These are phyloP conservation scores for Pegoplata infirma DNA, from an alignment of 2,888 invertebrate species.

Conservation along the genomic window DNA sequence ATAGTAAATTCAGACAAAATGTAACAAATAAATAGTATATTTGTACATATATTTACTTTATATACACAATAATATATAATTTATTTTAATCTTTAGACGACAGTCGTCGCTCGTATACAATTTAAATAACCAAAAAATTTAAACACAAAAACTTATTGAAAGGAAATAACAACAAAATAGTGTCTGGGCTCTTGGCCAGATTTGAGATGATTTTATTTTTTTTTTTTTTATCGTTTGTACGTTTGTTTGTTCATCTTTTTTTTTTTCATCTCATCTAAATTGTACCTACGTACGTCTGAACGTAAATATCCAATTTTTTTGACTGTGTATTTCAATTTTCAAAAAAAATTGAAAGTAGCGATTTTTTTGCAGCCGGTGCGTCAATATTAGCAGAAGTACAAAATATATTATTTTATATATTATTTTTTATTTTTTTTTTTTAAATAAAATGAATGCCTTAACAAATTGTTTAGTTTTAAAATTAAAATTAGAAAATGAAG, in stretches of 20 bases:
- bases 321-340: conserved; percentile 11
- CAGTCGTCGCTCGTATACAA: conserved; percentile 12
- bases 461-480: conserved; percentile 56
- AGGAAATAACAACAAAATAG: conserved; percentile 54
- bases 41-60: conserved; percentile 50
- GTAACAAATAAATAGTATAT: conserved; percentile 39
- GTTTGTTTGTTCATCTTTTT: conserved; percentile 4
- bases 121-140: conserved; percentile 20
- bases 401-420: neutral
- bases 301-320: conserved; percentile 15
- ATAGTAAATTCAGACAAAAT: conserved; percentile 40
- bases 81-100: conserved; percentile 14
- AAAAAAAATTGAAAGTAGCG: conserved; percentile 10
- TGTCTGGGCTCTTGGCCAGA: conserved; percentile 74
- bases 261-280: too few relatives aligned
- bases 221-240: neutral
- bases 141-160: conserved; percentile 38
- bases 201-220: conserved; percentile 38
- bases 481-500: conserved; percentile 60
- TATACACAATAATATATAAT: too few relatives aligned
- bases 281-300: too few relatives aligned
- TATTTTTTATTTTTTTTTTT: conserved; percentile 12
- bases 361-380: conserved; percentile 60
- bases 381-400: conserved; percentile 54
- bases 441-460: conserved; percentile 28